phyloP scores from a whole-genome alignment of 2,113 vertebrate species.

The Hylia prasina region DNA sequence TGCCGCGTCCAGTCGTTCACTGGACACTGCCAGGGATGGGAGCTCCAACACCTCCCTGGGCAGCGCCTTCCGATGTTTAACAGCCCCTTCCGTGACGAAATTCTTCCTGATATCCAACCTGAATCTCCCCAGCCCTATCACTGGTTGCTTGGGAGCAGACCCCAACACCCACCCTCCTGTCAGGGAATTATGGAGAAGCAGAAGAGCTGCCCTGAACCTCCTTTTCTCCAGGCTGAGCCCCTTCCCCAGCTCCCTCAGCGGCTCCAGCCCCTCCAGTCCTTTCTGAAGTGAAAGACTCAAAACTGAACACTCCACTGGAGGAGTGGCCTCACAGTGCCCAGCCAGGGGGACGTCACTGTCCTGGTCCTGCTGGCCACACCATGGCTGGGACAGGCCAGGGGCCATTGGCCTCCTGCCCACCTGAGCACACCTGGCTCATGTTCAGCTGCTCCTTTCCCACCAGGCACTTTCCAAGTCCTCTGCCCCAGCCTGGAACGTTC shows the following conservation, averaged over 20 bases:
- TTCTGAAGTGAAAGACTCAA: background rate
- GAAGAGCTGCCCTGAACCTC: fast-evolving
- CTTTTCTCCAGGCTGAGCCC: background rate
- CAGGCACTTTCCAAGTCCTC: background rate
- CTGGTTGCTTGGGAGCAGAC: background rate
- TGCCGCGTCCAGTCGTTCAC: fast-evolving
- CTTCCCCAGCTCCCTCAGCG: background rate
- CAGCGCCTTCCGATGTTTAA: background rate
- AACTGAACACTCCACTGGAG: fast-evolving
- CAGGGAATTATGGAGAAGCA: background rate
- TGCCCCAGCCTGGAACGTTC: background rate
- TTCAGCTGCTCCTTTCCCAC: background rate
- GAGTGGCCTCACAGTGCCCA: background rate
- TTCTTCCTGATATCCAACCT: background rate
- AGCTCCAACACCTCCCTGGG: background rate
- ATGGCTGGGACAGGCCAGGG: background rate
- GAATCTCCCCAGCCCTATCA: background rate
- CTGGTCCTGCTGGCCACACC: background rate
- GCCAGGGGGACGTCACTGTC: background rate
- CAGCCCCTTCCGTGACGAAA: too few species aligned
- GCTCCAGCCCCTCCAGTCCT: background rate
- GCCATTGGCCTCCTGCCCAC: background rate
- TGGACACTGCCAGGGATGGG: background rate
- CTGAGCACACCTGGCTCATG: background rate
- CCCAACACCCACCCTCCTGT: fast-evolving